Percentiles rank a stretch among this genome's conserved stretches.
Conservation (phyloP, 1,140 invertebrate species). For the Samia ricini region DNA sequence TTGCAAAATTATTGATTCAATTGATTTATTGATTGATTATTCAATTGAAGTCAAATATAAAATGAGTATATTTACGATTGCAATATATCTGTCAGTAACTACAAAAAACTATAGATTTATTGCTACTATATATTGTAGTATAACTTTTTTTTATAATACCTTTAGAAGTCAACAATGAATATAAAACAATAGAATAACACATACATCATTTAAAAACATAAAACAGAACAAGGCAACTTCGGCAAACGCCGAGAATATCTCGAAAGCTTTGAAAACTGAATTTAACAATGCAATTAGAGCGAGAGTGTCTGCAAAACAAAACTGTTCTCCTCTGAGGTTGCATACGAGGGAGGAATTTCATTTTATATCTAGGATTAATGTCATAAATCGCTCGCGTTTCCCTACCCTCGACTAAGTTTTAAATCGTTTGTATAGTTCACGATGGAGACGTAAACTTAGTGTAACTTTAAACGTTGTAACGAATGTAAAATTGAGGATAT, state of each 20-base stretch:
- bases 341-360: slow-evolving; percentile 61
- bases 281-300: slow-evolving; percentile 56
- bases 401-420: slow-evolving; percentile 54
- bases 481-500: slow-evolving; percentile 56
- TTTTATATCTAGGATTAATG: slow-evolving; percentile 66
- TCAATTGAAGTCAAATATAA: no score
- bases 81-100: no score
- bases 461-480: slow-evolving; percentile 60
- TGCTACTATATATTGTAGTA: no score
- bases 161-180: no score
- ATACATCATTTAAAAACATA: neutral
- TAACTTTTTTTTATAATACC: no score
- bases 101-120: no score
- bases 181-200: no score
- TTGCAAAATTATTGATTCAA: no score
- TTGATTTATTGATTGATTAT: no score
- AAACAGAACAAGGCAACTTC: neutral
- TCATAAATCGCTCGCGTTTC: slow-evolving; percentile 63
- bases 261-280: slow-evolving; percentile 23
- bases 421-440: slow-evolving; percentile 65
- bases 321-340: slow-evolving; percentile 36
- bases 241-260: slow-evolving; percentile 16
- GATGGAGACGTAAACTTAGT: slow-evolving; percentile 58
- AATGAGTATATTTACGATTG: no score
- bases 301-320: slow-evolving; percentile 51